Evolutionary conservation across 2,888 invertebrate genomes (phyloP), one percentile per base, ranked within the genome.

Genomic region (Oligia strigilis): DNA sequence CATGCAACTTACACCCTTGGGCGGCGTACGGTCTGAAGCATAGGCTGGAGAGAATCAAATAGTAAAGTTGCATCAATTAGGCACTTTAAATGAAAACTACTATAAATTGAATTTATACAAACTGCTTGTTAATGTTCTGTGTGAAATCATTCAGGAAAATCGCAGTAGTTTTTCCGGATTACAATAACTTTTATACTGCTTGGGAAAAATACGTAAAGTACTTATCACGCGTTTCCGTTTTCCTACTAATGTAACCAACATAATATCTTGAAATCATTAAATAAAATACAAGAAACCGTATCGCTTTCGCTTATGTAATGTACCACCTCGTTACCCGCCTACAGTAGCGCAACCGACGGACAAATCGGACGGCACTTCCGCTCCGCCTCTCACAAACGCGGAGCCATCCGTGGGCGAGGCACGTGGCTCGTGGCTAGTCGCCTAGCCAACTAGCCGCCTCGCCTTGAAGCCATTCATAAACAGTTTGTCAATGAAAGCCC

Each of bases 281-380:
- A 43, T 5, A 64, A 75, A 17, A 60, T 5, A 2, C 8, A 64
- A 66, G 11, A 23, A 36, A 36, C 2, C 2, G 11, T 40, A 72
- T 58, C 75, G 72, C 72, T 46, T 29, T 64, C 36, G 72, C 75
- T 73, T 69, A 14, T 80, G 29, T 19, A 74, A 64, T 67, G 14
- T 17, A n/a, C 23, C 13, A n/a, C 17, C 62, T 77, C 46, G 62
- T 78, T 78, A 65, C 58, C 82, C 87, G 78, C 86, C 85, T 81
- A 82, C 86, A 87, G 89, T 85, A 88, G 89, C 87, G 55, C 80
- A 72, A 82, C 81, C 73, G 89, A 77, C 73, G 76, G 83, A 92
- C 93, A 93, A 94, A 93, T 93, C 92, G 92, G 93, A 89, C 92
- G 84, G 71, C 87, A 93, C 92, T 94, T 94, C 93, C 93, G 92